Evolutionary conservation across 2,113 vertebrate species (phyloP).

Genomic region (Mystacornis crossleyi): DNA sequence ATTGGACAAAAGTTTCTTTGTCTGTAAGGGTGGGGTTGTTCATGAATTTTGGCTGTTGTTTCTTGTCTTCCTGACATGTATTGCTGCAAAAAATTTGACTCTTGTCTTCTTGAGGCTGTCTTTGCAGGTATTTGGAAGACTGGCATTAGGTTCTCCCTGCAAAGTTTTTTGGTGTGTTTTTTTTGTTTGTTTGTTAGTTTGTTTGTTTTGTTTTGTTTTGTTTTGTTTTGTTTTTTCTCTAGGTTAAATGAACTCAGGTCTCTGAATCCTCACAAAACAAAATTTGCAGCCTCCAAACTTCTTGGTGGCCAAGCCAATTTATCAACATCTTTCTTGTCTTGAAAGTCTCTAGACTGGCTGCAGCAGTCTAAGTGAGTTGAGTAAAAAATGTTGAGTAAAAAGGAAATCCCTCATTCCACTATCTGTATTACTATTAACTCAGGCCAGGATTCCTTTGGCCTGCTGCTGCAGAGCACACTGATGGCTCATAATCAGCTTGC

Average conservation of each 20-base stretch:
- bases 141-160: neutral
- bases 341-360: neutral
- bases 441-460: neutral
- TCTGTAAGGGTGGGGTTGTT: accelerated
- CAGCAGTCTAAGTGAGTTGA: neutral
- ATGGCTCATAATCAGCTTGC: neutral
- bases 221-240: too few species aligned
- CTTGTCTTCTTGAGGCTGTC: neutral
- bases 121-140: neutral
- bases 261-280: neutral
- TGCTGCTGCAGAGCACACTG: neutral
- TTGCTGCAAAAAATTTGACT: neutral
- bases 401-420: neutral
- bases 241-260: neutral
- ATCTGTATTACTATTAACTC: neutral
- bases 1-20: neutral
- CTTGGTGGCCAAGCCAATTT: neutral
- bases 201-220: too few species aligned
- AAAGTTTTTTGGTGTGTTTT: too few species aligned
- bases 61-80: neutral
- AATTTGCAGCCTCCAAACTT: neutral
- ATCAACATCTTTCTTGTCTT: neutral
- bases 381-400: neutral
- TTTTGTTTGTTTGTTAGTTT: too few species aligned
- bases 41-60: neutral